These are phyloP conservation scores for Himantopus leucocephalus DNA, from an alignment of 2,113 vertebrate species.

Conservation along the genomic window DNA sequence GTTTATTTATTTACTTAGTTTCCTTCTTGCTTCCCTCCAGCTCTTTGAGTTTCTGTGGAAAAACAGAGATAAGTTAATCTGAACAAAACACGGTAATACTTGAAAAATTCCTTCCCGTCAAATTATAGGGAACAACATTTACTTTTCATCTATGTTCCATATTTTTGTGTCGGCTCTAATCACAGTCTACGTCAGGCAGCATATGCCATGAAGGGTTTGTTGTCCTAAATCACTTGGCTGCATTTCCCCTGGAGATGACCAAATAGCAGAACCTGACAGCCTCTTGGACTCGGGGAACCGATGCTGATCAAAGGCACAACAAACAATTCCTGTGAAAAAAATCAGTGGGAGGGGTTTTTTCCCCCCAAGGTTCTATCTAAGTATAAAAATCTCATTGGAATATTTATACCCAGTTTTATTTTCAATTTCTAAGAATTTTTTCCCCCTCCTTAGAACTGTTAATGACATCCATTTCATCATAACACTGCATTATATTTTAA, in stretches of 20 bases:
- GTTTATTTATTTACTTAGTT: neutral
- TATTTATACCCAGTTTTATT: accelerated
- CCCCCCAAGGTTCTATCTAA: neutral
- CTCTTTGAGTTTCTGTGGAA: neutral
- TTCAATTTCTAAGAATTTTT: neutral
- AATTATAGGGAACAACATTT: neutral
- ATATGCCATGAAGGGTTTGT: neutral
- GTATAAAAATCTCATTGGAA: no score
- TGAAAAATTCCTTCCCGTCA: neutral
- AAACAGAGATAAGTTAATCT: slow-evolving; percentile 30
- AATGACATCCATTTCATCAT: neutral
- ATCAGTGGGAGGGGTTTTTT: neutral
- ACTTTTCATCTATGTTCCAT: neutral
- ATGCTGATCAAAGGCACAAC: neutral
- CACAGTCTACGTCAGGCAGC: neutral
- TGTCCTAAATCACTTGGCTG: neutral
- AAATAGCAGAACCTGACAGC: neutral
- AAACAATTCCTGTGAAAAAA: neutral
- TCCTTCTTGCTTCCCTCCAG: neutral
- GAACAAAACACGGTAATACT: neutral
- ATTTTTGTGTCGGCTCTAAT: neutral
- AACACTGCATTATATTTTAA: accelerated
- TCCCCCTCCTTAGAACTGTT: accelerated
- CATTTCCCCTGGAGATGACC: accelerated
- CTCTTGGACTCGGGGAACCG: accelerated